Evolutionary conservation across 23 tunicate genomes (phyloP), one percentile per base, ranked within the genome.

Genomic region (Trididemnum miniatum): DNA sequence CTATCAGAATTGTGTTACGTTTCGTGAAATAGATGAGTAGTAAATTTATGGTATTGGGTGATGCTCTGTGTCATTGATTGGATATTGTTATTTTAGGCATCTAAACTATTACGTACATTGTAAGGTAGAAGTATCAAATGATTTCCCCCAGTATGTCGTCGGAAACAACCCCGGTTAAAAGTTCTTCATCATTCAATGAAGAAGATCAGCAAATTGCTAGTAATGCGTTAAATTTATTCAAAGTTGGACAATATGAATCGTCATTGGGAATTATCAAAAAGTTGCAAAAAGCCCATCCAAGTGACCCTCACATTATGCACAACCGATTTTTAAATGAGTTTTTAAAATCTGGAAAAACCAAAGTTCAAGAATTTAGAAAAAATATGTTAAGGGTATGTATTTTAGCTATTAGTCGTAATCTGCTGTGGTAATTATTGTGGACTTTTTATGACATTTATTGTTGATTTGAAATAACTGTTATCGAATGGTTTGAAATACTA

Each of bases 311-410:
- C 4, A 65, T 91, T 22, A 81, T 91, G 87, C 97, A 91, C 50
- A 91, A 91, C 64, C 52, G 81, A 50, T 87, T 78, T 22, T 51
- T 91, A 28, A 84, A 87, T 15, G 97, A 91, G 84, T 91, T 85
- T 76, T 81, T 52, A 51, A 91, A 91, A 62, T 85, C 90, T 0
- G 84, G 89, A 22, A 76, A 81, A 81, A 91, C 97, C 0, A 91
- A 91, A 77, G 67, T 83, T 20, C 29, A 32, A 9, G 97, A 91
- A 0, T 81, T 91, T 9, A 81, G 67, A 66, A 82, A 59, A 35
- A 76, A 34, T 22, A 35, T 91, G 37, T 22, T 60, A 3, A 91
- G 86, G 89, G 97, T 91, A n/a, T n/a, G n/a, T n/a, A n/a, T n/a
- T n/a, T n/a, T n/a, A n/a, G n/a, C n/a, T n/a, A n/a, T n/a, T n/a